These are phyloP conservation scores for Abrostola triplasia DNA, from an alignment of 2,888 invertebrate genomes.

Conservation along the genomic window DNA sequence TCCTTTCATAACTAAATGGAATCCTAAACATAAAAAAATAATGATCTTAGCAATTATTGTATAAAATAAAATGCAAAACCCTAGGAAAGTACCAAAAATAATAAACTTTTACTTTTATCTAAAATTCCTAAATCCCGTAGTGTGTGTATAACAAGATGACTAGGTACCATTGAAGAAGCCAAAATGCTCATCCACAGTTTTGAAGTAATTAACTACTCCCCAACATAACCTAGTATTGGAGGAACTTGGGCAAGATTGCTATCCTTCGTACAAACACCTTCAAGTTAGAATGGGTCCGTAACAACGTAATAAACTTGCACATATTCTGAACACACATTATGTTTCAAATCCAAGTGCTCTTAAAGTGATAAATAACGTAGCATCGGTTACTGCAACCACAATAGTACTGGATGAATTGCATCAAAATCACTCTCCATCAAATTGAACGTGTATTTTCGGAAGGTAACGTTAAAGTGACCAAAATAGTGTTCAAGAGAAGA, in stretches of 20 bases:
- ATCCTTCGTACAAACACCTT: conserved; percentile 51
- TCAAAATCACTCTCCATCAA: conserved; percentile 17
- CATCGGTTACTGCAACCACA: neutral
- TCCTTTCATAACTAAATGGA: too few relatives aligned
- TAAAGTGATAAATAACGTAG: conserved; percentile 12
- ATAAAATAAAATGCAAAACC: too few relatives aligned
- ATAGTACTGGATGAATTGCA: conserved; percentile 7
- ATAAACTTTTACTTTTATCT: too few relatives aligned
- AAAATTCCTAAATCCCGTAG: neutral
- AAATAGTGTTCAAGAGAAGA: conserved; percentile 27
- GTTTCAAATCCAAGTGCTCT: conserved; percentile 11
- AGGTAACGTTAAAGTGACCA: conserved; percentile 5
- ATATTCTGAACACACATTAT: conserved; percentile 20
- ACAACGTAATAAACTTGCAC: conserved; percentile 45
- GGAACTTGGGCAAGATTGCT: conserved; percentile 40
- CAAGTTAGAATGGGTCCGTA: conserved; percentile 39
- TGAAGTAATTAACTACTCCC: conserved; percentile 30
- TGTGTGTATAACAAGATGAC: neutral
- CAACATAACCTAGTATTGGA: conserved; percentile 7
- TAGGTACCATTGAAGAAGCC: conserved; percentile 11
- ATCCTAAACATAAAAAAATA: too few relatives aligned
- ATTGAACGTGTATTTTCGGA: conserved; percentile 19
- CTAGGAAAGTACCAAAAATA: too few relatives aligned
- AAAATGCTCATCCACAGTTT: conserved; percentile 8
- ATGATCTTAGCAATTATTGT: too few relatives aligned